Conservation (phyloP, 2,888 invertebrate species). For the Philhelius pedissequus region DNA sequence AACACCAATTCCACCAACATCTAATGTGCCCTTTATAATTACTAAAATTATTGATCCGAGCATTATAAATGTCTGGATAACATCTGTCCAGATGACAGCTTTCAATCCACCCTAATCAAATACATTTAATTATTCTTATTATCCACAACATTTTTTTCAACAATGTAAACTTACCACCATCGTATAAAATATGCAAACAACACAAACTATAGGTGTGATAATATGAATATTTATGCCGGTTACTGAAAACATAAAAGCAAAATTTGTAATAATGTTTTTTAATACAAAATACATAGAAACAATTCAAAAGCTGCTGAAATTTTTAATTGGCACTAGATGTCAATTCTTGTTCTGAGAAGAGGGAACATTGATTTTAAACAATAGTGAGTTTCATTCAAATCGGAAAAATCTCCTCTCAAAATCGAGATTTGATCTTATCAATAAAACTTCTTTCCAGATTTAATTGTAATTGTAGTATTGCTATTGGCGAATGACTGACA, state of each 20-base stretch:
- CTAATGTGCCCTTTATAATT: not conserved
- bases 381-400: no score
- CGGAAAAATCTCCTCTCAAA: no score
- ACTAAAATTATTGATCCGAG: not conserved
- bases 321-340: no score
- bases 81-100: conserved; percentile 84
- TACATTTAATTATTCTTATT: conserved; percentile 82
- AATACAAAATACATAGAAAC: no score
- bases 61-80: conserved; percentile 79
- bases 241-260: not conserved
- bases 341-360: no score
- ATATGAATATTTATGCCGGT: not conserved
- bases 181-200: conserved; percentile 84
- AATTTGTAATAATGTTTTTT: no score
- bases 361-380: no score
- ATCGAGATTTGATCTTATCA: no score
- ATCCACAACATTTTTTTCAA: not conserved
- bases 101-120: not conserved
- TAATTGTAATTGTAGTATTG: no score
- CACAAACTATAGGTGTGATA: conserved; percentile 88
- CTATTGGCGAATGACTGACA: no score
- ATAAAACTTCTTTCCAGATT: no score
- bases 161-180: not conserved
- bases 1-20: not conserved
- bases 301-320: no score